Base-by-base conservation (phyloP, 2,888 invertebrate species). In the Ditylenchus weischeri region DNA sequence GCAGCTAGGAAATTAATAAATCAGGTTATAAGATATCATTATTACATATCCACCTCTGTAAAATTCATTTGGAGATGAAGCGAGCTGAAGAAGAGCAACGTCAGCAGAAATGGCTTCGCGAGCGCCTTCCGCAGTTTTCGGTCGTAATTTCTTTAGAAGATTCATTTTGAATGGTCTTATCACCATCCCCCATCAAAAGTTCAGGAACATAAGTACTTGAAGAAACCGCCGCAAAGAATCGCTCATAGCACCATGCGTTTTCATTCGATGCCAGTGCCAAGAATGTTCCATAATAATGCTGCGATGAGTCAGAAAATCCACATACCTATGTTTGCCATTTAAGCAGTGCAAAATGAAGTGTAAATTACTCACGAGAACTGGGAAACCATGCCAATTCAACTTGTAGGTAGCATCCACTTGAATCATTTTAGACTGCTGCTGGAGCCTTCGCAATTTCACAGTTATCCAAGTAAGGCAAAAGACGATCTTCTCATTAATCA, bases 321-420 rank as follows among this genome's bases (percentile, higher is more conserved):
- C 51, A 51, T 51, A 51, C 13, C 51, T 51, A 8, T 10, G 13
- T 8, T 7, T 10, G 13, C 7, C 51, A 21, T 51, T 23, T n/a
- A 51, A n/a, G 13, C 6, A 21, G 51, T 13, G 6, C 19, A 51
- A 51, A 13, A 51, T 21, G 10, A 21, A 10, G 7, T 10, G 13
- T 7, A 51, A 51, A 51, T 38, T 6, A 6, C 6, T 38, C 11
- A 38, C 51, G 8, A 51, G 19, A 13, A 51, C 51, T 10, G 51
- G 51, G 23, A 51, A 51, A 21, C 51, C 51, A 15, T 51, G 51
- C 51, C 51, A 51, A 21, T n/a, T 51, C 51, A 51, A 51, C 23
- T 51, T 51, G 23, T 51, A 51, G 51, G 51, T 51, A 10, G 51
- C 23, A 23, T 51, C 51, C 13, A 23, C 51, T 51, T 51, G 51